Base-by-base conservation (phyloP, 2,888 invertebrate species). In the Caenorhabditis wallacei region DNA sequence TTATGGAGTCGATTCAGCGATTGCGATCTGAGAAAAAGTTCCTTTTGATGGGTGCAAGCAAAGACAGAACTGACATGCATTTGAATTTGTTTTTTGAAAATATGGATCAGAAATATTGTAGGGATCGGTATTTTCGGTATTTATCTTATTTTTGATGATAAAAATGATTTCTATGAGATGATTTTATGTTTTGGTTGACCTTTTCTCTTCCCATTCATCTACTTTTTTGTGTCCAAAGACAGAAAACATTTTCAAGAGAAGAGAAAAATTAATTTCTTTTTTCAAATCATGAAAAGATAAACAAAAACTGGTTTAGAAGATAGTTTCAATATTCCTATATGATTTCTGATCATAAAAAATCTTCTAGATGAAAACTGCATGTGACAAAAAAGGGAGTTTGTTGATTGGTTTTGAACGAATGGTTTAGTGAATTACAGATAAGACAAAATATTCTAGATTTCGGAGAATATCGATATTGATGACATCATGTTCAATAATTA, bases 1-100 rank as follows among this genome's bases (percentile, higher is more conserved):
- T 81, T 46, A 53, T 56, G 48, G 75, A 81, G n/a, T 69, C 75
- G 16, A 69, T 81, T n/a, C 75, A 69, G 22, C 63, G 69, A 7
- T 66, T 84, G 20, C 43, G 75, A n/a, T 46, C 71, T 40, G 82
- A 80, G 35, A 71, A 75, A 18, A 79, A 80, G 53, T 84, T 71
- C 56, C 26, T 84, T 30, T 57, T 84, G 16, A 70, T 82, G 46
- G 71, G 82, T 7, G 69, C 84, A 8, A 81, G 80, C 66, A 84
- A 82, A 51, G 84, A 82, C 40, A 74, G 81, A 5, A 68, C 74
- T 1, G 69, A 75, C 26, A 82, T 81, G 64, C 79, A 71, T 26
- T 37, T 84, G 57, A 84, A 80, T 35, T 43, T 84, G 4, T 84
- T 84, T 40, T 61, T 84, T 2, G 63, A 78, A 54, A 82, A 84